phyloP scores from a whole-genome alignment of 1,140 invertebrate species.

The Lucilia sericata region DNA sequence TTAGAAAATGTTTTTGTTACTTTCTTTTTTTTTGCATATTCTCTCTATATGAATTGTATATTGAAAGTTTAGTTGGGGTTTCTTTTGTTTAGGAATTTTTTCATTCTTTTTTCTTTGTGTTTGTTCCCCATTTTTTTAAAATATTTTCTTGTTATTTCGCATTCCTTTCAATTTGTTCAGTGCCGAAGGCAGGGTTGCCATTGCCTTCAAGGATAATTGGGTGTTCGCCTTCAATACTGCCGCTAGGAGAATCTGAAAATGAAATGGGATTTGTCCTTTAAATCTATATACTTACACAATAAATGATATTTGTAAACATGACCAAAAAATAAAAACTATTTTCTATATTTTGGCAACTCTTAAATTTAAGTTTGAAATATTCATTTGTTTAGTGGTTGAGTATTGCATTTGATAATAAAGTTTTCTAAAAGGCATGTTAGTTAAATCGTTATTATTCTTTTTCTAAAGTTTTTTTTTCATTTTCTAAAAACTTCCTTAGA shows the following conservation, averaged over 20 bases:
- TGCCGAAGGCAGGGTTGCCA: no score
- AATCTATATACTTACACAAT: no score
- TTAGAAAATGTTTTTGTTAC: slow-evolving; percentile 6
- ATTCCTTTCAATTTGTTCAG: not conserved
- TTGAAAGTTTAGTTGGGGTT: not conserved
- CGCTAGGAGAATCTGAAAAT: no score
- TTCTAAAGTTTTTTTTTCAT: not conserved
- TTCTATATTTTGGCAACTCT: not conserved
- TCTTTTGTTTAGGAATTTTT: not conserved
- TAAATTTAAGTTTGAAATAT: not conserved
- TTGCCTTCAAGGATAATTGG: no score
- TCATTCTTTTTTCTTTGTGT: not conserved
- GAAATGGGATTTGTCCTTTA: no score
- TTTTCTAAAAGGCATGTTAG: slow-evolving; percentile 5
- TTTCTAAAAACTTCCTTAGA: no score
- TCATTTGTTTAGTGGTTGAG: slow-evolving; percentile 14
- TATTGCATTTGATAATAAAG: not conserved
- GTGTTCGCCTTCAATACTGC: no score
- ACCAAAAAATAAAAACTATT: no score
- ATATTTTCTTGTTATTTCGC: slow-evolving; percentile 14
- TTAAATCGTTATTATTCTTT: slow-evolving; percentile 8
- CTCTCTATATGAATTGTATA: not conserved
- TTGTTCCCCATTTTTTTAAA: not conserved
- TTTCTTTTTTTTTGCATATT: not conserved
- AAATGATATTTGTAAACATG: no score